A percentile compares a stretch with the other conserved stretches of the same genome.
Conservation (phyloP, 2,888 invertebrate genomes). For the Drosophila acutilabella region DNA sequence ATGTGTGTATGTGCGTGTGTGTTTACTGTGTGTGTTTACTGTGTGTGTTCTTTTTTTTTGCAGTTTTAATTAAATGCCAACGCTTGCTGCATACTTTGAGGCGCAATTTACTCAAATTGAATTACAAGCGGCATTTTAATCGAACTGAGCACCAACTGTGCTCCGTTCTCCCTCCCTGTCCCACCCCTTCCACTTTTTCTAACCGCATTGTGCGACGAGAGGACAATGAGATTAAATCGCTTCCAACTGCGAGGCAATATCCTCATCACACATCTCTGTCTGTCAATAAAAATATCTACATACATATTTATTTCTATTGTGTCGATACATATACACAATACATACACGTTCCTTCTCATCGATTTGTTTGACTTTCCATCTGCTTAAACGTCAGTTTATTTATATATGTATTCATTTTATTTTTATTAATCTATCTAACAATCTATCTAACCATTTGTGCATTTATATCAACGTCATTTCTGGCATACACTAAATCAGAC, state of each 20-base stretch:
- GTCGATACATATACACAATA: too few species aligned
- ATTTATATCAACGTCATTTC: too few species aligned
- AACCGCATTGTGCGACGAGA: constrained; percentile 7
- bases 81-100: constrained; percentile 64
- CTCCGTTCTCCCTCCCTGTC: not conserved
- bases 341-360: too few species aligned
- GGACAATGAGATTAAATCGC: constrained; percentile 45
- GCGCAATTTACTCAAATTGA: constrained; percentile 66
- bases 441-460: too few species aligned
- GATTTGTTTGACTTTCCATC: too few species aligned
- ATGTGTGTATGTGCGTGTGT: not conserved
- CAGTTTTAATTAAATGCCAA: constrained; percentile 64
- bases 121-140: constrained; percentile 60
- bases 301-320: too few species aligned
- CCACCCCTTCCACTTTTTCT: too few species aligned
- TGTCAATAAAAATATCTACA: not conserved
- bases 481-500: too few species aligned
- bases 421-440: too few species aligned
- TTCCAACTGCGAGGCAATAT: constrained; percentile 31
- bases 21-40: constrained; percentile 6
- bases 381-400: too few species aligned
- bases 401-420: too few species aligned
- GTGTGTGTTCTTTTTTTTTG: constrained; percentile 9
- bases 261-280: constrained; percentile 11
- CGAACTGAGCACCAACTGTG: constrained; percentile 35